Conservation (phyloP, 2,888 invertebrate genomes). For the Strigamia maritima region DNA sequence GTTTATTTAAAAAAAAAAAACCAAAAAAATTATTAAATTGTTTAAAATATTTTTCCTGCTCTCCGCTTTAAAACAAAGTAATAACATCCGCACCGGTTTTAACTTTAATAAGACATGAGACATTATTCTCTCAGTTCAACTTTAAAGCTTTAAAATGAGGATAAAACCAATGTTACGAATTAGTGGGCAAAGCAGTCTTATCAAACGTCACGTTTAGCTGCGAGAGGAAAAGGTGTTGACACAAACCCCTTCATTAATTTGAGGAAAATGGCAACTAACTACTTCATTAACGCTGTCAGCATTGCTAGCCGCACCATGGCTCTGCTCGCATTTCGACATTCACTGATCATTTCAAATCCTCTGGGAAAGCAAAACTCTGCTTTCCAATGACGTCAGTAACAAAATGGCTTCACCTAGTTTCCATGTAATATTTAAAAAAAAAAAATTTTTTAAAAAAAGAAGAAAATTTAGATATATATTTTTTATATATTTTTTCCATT, state of each 20-base stretch:
- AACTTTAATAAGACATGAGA: conserved; percentile 1
- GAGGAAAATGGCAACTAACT: conserved; percentile 21
- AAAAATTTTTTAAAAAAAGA: background rate
- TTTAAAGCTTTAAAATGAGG: conserved; percentile 24
- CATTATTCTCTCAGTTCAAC: background rate
- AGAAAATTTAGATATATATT: background rate
- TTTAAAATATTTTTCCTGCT: background rate
- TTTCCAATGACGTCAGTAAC: background rate
- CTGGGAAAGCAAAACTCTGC: background rate
- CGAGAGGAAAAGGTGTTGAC: conserved; percentile 11
- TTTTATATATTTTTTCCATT: background rate
- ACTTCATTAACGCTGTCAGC: conserved; percentile 17
- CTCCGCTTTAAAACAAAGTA: background rate
- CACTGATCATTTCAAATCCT: conserved; percentile 2
- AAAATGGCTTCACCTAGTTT: background rate
- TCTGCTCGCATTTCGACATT: background rate
- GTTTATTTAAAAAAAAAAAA: background rate
- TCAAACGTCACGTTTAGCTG: conserved; percentile 21
- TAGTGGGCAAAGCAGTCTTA: conserved; percentile 27
- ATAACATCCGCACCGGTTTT: background rate
- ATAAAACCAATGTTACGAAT: conserved; percentile 17
- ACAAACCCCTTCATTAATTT: conserved; percentile 25
- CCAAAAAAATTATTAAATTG: background rate
- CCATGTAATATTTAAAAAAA: background rate
- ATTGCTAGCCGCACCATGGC: background rate